Evolutionary conservation across 2,113 vertebrate genomes (phyloP).

Genomic region (Morone chrysops): DNA sequence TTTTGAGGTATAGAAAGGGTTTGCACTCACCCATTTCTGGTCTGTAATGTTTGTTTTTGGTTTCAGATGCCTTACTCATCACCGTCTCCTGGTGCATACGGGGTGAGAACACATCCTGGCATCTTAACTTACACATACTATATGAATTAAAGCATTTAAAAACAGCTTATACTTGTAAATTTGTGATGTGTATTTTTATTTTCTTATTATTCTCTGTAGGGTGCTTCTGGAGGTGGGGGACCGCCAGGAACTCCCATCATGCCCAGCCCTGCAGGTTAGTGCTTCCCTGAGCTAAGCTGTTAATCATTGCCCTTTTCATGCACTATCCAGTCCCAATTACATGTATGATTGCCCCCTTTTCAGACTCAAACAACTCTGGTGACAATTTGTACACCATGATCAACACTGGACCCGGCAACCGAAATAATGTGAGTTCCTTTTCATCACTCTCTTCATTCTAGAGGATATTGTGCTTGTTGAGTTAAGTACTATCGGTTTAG

Average conservation of each 20-base stretch:
- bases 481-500: neutral
- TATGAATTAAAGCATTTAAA: conserved; percentile 8
- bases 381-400: conserved; percentile 99
- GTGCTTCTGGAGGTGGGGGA: conserved; percentile 95
- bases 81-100: conserved; percentile 97
- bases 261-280: conserved; percentile 97
- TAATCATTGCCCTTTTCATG: neutral
- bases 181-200: conserved; percentile 38
- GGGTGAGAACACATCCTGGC: conserved; percentile 86
- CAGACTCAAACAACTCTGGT: conserved; percentile 99
- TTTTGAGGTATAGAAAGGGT: conserved; percentile 58
- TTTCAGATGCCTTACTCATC: conserved; percentile 97
- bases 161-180: neutral
- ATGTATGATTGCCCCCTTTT: conserved; percentile 23
- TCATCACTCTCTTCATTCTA: no score
- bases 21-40: conserved; percentile 55
- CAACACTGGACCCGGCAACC: conserved; percentile 97
- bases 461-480: neutral
- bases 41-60: conserved; percentile 72
- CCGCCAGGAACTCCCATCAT: conserved; percentile 99
- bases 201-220: conserved; percentile 81
- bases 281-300: neutral
- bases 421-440: conserved; percentile 92
- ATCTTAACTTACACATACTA: neutral
- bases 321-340: neutral